Conservation (phyloP, 2,888 invertebrate species). For the Nomada hirtipes region DNA sequence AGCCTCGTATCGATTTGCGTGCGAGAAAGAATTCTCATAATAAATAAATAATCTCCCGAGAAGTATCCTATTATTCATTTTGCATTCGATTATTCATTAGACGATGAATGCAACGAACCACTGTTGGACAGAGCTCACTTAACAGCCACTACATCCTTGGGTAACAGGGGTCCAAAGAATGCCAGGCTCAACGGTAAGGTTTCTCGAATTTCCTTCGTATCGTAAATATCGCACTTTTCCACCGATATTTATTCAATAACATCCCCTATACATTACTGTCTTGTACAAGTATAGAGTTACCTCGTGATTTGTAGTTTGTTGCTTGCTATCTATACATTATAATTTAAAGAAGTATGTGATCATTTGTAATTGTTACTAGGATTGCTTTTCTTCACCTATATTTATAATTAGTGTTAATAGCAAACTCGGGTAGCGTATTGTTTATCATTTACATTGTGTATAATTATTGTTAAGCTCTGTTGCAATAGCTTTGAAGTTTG, state of each 20-base stretch:
- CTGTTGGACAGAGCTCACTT: slow-evolving; percentile 90
- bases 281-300: slow-evolving; percentile 42
- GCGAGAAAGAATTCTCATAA: background rate
- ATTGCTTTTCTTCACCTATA: slow-evolving; percentile 49
- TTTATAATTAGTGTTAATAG: slow-evolving; percentile 37
- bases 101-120: slow-evolving; percentile 92
- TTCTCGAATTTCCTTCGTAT: background rate
- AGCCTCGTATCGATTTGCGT: background rate
- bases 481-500: background rate
- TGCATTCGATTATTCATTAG: slow-evolving; percentile 68
- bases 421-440: slow-evolving; percentile 44
- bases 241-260: slow-evolving; percentile 38
- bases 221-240: slow-evolving; percentile 24
- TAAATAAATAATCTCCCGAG: background rate
- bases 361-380: slow-evolving; percentile 37
- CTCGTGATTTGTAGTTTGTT: slow-evolving; percentile 58
- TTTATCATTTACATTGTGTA: slow-evolving; percentile 1
- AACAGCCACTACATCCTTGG: slow-evolving; percentile 92
- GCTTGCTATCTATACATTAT: slow-evolving; percentile 56
- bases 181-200: slow-evolving; percentile 92
- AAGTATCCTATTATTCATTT: slow-evolving; percentile 4
- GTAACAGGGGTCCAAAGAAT: slow-evolving; percentile 94
- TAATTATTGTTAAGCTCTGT: background rate
- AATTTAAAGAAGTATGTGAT: slow-evolving; percentile 29
- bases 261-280: slow-evolving; percentile 23